Evolutionary conservation across 2,888 invertebrate species (phyloP).

Genomic region (Trissolcus brochymenae): DNA sequence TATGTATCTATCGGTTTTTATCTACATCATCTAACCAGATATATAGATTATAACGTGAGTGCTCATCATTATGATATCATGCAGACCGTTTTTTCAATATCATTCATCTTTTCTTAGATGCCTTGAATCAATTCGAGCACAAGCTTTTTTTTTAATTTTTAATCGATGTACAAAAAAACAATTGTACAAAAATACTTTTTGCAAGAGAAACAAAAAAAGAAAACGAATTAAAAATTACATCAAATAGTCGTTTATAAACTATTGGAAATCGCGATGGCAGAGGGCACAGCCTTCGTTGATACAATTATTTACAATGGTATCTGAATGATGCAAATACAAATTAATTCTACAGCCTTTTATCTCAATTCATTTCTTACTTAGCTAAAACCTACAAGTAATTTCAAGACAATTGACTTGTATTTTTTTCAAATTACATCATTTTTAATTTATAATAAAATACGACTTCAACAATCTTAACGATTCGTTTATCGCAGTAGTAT

Average conservation of each 20-base stretch:
- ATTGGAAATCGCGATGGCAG: slow-evolving; percentile 17
- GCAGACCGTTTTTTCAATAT: slow-evolving; percentile 18
- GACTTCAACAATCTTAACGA: not conserved
- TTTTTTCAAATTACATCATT: not conserved
- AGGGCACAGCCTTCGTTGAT: slow-evolving; percentile 15
- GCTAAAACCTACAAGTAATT: slow-evolving; percentile 2
- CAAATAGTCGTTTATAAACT: slow-evolving; percentile 10
- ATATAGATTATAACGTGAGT: slow-evolving; percentile 33
- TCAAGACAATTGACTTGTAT: not conserved
- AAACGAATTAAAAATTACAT: slow-evolving; percentile 1
- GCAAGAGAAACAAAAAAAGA: slow-evolving; percentile 15
- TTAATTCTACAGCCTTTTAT: slow-evolving; percentile 13
- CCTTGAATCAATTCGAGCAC: slow-evolving; percentile 17
- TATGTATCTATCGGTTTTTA: slow-evolving; percentile 23
- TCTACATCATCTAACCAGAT: slow-evolving; percentile 42
- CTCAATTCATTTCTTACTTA: not conserved
- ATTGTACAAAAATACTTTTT: slow-evolving; percentile 41
- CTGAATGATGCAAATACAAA: slow-evolving; percentile 5
- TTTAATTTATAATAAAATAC: not conserved
- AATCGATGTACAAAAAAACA: slow-evolving; percentile 18
- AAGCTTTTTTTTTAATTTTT: slow-evolving; percentile 17
- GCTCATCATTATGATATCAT: slow-evolving; percentile 38
- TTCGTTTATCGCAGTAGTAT: not conserved
- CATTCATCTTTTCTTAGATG: slow-evolving; percentile 15
- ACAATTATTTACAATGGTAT: slow-evolving; percentile 2